Evolutionary conservation across 64 coral and sea anemone species (phyloP), one percentile per base, ranked within the genome.

Genomic region (Porites australiensis): DNA sequence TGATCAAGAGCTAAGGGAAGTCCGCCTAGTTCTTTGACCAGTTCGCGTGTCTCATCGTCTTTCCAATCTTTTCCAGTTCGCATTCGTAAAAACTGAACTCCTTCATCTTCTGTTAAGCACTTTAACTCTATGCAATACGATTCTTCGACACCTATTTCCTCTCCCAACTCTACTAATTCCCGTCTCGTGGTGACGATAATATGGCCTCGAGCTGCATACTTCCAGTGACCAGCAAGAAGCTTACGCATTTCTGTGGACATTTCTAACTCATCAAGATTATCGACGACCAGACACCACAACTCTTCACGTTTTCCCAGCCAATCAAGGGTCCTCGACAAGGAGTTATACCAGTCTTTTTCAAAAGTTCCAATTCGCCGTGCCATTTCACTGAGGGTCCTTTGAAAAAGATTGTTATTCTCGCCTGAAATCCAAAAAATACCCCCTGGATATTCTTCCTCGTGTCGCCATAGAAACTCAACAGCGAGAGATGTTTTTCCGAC

Each of bases 401-500:
- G 85, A 59, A 93, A 93, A 62, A 88, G 52, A 27, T 58, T 49
- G 23, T 44, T 78, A 27, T 70, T 93, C 72, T 93, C 91, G 12
- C 91, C 91, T 1, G 91, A 93, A 51, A 93, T 93, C 91, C 91
- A 93, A 37, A 93, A 88, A 52, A 88, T 87, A 3, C 91, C 91
- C 10, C 85, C 91, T 23, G 46, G 67, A 44, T 89, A 96, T 46
- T 92, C 70, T 20, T 68, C 16, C 0, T 69, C 64, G 5, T 93
- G 58, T 13, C 21, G 58, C 77, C 95, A 93, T 18, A 96, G 86
- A 62, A 79, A 88, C 71, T 96, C 95, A 3, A 96, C 77, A 44
- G 79, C 87, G 22, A 96, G 86, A 47, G 95, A 93, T 10, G 95
- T 93, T 93, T 96, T 96, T 2, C 95, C 95, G 1, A 92, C 83